These are phyloP conservation scores for Cossypha polioptera DNA, from an alignment of 2,797 vertebrate species.

Conservation along the genomic window DNA sequence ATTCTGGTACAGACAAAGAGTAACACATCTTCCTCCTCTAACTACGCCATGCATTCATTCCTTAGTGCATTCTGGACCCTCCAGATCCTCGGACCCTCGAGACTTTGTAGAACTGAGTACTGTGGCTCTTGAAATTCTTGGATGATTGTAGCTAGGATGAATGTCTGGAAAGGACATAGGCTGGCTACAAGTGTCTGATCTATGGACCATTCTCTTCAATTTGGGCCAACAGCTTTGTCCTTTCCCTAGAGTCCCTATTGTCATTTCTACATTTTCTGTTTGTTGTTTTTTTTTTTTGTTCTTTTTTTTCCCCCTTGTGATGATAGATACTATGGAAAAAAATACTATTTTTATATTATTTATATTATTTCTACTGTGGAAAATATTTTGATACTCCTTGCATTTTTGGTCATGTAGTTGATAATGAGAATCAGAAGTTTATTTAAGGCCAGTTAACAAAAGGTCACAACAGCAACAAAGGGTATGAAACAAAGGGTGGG, in stretches of 20 bases:
- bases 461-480: neutral
- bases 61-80: neutral
- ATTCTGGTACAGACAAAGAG: neutral
- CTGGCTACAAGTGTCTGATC: neutral
- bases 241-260: neutral
- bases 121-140: neutral
- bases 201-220: neutral
- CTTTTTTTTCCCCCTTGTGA: neutral
- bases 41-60: neutral
- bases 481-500: neutral
- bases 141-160: neutral
- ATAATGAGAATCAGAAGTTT: neutral
- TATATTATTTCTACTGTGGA: neutral
- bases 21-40: neutral
- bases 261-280: neutral
- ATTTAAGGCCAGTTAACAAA: neutral
- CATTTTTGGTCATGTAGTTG: neutral
- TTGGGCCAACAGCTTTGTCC: neutral
- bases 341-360: too few relatives aligned
- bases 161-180: neutral
- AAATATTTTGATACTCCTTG: neutral
- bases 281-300: too few relatives aligned
- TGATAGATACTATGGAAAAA: too few relatives aligned
- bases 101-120: neutral
- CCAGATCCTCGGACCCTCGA: fast-evolving